Base-by-base conservation (phyloP, 2,888 invertebrate species). In the Spatulosminthurus flaviceps region DNA sequence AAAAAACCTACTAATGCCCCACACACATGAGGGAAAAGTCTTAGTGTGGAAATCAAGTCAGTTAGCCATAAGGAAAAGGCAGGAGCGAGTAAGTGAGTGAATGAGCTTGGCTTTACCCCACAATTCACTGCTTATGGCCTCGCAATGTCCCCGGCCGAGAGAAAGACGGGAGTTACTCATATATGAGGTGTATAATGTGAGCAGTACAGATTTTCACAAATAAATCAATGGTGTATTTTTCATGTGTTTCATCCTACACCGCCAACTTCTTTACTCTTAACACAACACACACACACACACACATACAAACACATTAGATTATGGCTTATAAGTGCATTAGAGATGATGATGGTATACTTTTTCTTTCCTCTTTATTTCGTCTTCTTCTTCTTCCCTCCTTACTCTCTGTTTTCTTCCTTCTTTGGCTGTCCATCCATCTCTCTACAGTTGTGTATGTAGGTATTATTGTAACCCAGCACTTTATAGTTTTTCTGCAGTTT, bases 321-420 rank as follows among this genome's bases (percentile, higher is more conserved):
- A 83, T 80, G 81, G 85, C 83, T 85, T 83, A 84, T 84, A 84
- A 84, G 83, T 85, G 83, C 82, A 84, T 84, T 84, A 83, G 83
- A 82, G 84, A 84, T 84, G 83, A 84, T 84, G 76, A 67, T 69
- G 70, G 64, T 75, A 43, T 51, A 51, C 51, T 51, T 51, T 22
- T 80, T 61, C 71, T 28, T 72, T 77, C 43, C 28, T 42, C 41
- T 28, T 72, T 66, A 64, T 76, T 67, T 80, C 74, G 51, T 51
- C 51, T 51, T 51, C 16, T 5, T n/a, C 51, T 16, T 51, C 51
- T 51, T 71, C 26, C 13, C 43, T 41, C 21, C 61, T 78, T 28
- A 67, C 67, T 22, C 22, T 24, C 64, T 60, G 9, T 11, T 22
- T 66, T 29, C 60, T 70, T 41, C 64, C 21, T 29, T 64, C 42